Evolutionary conservation across 1,140 invertebrate species (phyloP).

Genomic region (Steinernema feltiae): DNA sequence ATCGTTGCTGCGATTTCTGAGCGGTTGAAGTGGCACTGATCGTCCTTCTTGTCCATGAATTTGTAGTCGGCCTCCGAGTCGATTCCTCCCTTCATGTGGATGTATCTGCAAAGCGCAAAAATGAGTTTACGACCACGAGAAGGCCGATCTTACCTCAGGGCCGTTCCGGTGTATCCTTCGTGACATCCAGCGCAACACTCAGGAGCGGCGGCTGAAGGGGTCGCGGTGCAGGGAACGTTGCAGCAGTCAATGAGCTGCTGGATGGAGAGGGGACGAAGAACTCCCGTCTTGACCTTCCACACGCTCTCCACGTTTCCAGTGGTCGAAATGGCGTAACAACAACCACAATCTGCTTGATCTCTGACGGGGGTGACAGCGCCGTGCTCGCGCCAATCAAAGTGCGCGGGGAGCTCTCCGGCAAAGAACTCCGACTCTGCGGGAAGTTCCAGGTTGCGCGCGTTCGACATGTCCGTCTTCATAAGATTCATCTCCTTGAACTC

Average conservation of each 20-base stretch:
- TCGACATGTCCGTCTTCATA: neutral
- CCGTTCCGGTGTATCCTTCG: neutral
- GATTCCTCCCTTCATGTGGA: neutral
- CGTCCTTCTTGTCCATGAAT: neutral
- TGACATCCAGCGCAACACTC: neutral
- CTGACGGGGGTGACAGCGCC: conserved; percentile 59
- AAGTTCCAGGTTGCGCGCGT: neutral
- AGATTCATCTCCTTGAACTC: neutral
- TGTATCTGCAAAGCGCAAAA: neutral
- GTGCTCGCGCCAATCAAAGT: conserved; percentile 59
- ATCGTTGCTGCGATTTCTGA: neutral
- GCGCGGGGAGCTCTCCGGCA: neutral
- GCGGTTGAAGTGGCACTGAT: neutral
- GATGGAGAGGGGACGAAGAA: neutral
- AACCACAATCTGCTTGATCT: conserved; percentile 59
- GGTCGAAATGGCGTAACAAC: neutral
- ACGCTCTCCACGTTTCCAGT: conserved; percentile 8
- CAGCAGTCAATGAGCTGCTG: neutral
- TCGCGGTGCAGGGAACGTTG: neutral
- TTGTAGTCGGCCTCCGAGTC: neutral
- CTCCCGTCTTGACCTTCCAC: neutral
- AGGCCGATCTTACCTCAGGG: neutral
- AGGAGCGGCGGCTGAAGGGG: neutral
- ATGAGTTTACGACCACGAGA: neutral
- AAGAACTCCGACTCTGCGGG: neutral